Base-by-base conservation (phyloP, 2,888 invertebrate genomes). In the Sisyra nigra region DNA sequence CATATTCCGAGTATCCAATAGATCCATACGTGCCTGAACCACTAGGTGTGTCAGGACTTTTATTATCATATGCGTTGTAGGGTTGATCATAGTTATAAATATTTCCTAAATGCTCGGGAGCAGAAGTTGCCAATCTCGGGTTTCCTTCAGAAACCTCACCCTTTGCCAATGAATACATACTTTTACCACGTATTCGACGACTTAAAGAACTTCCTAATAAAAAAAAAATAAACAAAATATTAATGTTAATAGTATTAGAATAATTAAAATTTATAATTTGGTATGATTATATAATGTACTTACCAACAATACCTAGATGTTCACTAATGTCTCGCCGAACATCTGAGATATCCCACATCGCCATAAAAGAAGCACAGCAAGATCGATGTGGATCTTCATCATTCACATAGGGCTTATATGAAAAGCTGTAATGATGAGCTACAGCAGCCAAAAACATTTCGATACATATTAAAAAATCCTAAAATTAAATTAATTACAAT, bases 321-420 rank as follows among this genome's bases (percentile, higher is more conserved):
- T 96, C 93, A 24, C 83, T 77, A 41, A 96, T 84, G 59, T 96
- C 94, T 47, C 82, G 76, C 50, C 85, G 85, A 33, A 96, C 89
- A 61, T 96, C 96, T 0, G 91, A 88, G n/a, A 96, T 80, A 59
- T 96, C 93, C 80, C 89, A 89, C 91, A 94, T 93, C 13, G 89
- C 85, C 48, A 82, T 63, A 61, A 92, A 87, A 1, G 88, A 84
- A 38, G 77, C 74, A 54, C 85, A 83, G 60, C 85, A 84, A 2
- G 57, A 56, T 40, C 59, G 59, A 19, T 53, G 52, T 17, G 51
- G 48, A 15, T 54, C 52, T 3, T 55, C 60, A 3, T 56, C 49
- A 35, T 52, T 78, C 53, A 83, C 72, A 57, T 77, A 96, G 33
- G 88, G 87, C 58, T 82, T 78, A 61, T 92, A 87, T n/a, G 92